Base-by-base conservation (phyloP, 37 sponge, comb jelly and placozoan species). In the Spongilla lacustris region DNA sequence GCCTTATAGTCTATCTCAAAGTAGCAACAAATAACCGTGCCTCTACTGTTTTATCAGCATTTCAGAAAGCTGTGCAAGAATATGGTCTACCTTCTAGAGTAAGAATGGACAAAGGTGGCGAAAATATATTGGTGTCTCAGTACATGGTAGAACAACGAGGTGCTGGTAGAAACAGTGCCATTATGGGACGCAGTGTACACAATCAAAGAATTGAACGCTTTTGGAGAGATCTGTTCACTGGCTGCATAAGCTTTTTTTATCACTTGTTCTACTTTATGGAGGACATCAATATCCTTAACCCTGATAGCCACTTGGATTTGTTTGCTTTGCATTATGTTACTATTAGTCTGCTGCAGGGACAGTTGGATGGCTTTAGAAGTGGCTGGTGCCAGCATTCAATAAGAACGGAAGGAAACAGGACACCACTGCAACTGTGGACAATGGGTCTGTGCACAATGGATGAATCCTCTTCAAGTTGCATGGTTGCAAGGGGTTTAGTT, bases 121-220 rank as follows among this genome's bases (percentile, higher is more conserved):
- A 92, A 76, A 92, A 92, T 81, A 73, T 84, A 17, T 19, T 24
- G 12, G 89, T 92, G 24, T 89, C 79, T 36, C 22, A 68, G 27
- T 92, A 84, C 73, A 89, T 93, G 90, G 21, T 93, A 36, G 68
- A 93, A 28, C 94, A 92, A 37, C 75, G 94, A 31, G 94, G 94
- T 25, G 66, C 86, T 70, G 86, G 67, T 17, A 86, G 94, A 71
- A 87, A 84, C 0, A 86, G 87, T 80, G 78, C 80, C 4, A 93
- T 93, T 38, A 83, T 81, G 32, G 93, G 89, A 2, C 19, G 77
- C 23, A 93, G 90, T 35, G 75, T 78, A 34, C 91, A 94, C 69
- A 94, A 94, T 48, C 95, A 94, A 71, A 73, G 91, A 19, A 94
- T 94, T 41, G 91, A 94, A 69, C 26, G 95, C 10, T 77, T 94